Percentiles rank a stretch among this genome's conserved stretches.
Conservation (phyloP, 2,797 vertebrate genomes). For the Streptopelia turtur region DNA sequence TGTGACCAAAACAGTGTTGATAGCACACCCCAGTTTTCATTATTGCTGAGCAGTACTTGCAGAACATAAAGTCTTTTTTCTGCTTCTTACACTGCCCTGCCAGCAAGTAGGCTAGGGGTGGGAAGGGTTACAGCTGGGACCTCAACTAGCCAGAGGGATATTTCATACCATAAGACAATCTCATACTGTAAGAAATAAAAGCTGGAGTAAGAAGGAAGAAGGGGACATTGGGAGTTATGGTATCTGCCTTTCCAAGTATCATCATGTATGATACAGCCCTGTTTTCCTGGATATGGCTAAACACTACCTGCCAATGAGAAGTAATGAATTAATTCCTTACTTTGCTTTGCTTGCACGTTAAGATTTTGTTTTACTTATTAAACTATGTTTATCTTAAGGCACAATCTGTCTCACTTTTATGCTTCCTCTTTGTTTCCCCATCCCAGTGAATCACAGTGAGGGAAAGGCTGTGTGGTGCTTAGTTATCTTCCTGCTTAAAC, state of each 20-base stretch:
- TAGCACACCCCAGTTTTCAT: neutral
- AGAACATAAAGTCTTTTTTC: neutral
- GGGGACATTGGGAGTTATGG: rapidly evolving
- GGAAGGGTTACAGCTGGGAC: neutral
- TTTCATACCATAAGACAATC: neutral
- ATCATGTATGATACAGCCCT: neutral
- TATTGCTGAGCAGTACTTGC: neutral
- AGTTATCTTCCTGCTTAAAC: rapidly evolving
- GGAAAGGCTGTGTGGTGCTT: neutral
- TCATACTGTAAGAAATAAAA: neutral
- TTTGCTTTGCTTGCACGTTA: neutral
- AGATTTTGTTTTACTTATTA: neutral
- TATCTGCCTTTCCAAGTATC: neutral
- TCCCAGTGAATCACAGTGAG: too few relatives aligned
- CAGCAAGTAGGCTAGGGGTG: neutral
- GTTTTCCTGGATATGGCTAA: neutral
- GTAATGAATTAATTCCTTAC: neutral
- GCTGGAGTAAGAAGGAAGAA: neutral
- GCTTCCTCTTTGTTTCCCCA: neutral
- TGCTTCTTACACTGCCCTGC: neutral
- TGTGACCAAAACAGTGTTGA: neutral
- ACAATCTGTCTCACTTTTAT: neutral
- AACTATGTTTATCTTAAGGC: neutral
- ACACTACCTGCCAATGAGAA: neutral
- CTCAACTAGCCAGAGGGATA: neutral